Conservation (phyloP, 2,797 vertebrate species). For the Sebastes iracundus region DNA sequence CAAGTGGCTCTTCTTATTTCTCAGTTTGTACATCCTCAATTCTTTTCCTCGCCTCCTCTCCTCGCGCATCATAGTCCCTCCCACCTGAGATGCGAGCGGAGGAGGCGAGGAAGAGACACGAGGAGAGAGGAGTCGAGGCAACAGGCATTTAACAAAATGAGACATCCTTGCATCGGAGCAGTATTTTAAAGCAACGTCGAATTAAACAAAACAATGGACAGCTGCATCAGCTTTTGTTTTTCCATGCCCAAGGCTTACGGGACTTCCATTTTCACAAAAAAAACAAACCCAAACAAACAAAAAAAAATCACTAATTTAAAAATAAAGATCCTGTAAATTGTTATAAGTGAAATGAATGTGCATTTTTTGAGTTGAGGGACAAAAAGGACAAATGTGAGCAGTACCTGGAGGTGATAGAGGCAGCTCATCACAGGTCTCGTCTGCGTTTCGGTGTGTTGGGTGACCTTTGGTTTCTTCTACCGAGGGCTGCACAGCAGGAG, state of each 20-base stretch:
- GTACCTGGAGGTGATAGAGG: constrained; percentile 78
- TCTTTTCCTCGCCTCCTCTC: too few relatives aligned
- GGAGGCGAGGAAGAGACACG: too few relatives aligned
- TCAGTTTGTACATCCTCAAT: too few relatives aligned
- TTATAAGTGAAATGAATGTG: background rate
- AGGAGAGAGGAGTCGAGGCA: too few relatives aligned
- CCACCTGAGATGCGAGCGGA: too few relatives aligned
- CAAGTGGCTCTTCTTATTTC: too few relatives aligned
- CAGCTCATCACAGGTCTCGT: constrained; percentile 56
- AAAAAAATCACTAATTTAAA: background rate
- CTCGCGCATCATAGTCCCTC: too few relatives aligned
- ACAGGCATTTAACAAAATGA: too few relatives aligned
- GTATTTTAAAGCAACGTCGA: too few relatives aligned
- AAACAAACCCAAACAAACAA: background rate
- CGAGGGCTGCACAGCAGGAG: constrained; percentile 16
- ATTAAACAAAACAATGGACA: too few relatives aligned
- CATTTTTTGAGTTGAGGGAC: background rate
- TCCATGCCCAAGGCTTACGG: background rate
- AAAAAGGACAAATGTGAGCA: background rate
- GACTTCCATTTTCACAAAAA: background rate
- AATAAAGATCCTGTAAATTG: background rate
- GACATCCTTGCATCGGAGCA: too few relatives aligned
- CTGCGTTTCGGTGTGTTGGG: constrained; percentile 8
- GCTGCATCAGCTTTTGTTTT: too few relatives aligned
- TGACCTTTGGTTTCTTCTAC: constrained; percentile 35